Percentiles rank a stretch among this genome's conserved stretches.
These are phyloP conservation scores for Lamprotornis superbus DNA, from an alignment of 2,113 vertebrate species.

Conservation along the genomic window DNA sequence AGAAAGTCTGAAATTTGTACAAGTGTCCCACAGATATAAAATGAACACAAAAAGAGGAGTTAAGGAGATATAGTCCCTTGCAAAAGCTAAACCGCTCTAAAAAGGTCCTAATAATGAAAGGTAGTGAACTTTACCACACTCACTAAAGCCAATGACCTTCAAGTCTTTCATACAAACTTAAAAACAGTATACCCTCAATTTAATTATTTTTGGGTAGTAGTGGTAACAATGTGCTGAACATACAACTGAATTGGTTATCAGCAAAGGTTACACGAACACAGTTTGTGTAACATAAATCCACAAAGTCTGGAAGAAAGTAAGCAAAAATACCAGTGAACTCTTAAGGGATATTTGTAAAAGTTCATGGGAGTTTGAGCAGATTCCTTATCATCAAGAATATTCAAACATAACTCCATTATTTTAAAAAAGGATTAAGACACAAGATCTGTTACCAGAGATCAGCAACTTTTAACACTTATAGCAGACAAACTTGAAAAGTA, in stretches of 20 bases:
- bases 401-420: conserved; percentile 6
- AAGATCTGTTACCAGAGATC: conserved; percentile 12
- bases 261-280: conserved; percentile 1
- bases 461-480: neutral
- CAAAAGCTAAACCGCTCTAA: neutral
- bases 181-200: neutral
- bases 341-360: conserved; percentile 12
- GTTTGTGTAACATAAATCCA: conserved; percentile 37
- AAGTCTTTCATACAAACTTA: neutral
- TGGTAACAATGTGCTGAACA: neutral
- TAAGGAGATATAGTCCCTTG: neutral
- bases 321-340: conserved; percentile 53
- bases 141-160: neutral
- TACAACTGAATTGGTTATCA: neutral
- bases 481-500: neutral
- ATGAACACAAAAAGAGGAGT: neutral
- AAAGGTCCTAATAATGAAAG: neutral
- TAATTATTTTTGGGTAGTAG: neutral
- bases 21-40: neutral
- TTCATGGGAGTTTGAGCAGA: conserved; percentile 39
- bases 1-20: neutral
- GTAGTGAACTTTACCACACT: neutral
- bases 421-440: conserved; percentile 36
- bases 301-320: conserved; percentile 31
- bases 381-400: neutral